Evolutionary conservation across 2,113 vertebrate genomes (phyloP).

Genomic region (Egretta garzetta): DNA sequence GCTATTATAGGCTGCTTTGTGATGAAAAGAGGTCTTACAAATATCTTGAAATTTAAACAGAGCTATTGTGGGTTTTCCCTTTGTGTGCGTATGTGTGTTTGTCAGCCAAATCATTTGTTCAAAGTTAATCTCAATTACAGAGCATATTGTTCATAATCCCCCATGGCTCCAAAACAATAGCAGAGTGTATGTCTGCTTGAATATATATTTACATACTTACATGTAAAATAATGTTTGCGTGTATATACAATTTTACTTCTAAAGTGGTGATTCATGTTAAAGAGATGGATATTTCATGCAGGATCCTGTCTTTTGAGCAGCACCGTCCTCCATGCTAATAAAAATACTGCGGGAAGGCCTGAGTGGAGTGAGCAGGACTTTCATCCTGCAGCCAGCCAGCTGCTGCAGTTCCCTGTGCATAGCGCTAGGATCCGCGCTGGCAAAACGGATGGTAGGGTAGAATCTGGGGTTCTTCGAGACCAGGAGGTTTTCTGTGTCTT

Average conservation of each 20-base stretch:
- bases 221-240: conserved; percentile 16
- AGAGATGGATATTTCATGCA: conserved; percentile 14
- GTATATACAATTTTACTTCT: conserved; percentile 36
- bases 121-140: conserved; percentile 69
- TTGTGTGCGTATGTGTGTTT: conserved; percentile 11
- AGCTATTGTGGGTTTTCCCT: conserved; percentile 22
- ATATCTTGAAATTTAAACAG: conserved; percentile 50
- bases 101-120: conserved; percentile 58
- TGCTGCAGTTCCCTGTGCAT: rapidly evolving
- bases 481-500: not conserved
- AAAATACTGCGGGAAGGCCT: not conserved
- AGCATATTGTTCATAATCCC: conserved; percentile 62
- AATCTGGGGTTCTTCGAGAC: not conserved
- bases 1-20: conserved; percentile 30
- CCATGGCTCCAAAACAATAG: conserved; percentile 45
- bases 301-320: not conserved
- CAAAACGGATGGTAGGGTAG: not conserved
- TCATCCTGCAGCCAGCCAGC: not conserved
- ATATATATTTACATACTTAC: conserved; percentile 51
- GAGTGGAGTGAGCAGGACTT: not conserved
- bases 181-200: conserved; percentile 7
- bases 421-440: not conserved
- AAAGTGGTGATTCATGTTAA: not conserved
- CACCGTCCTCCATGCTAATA: not conserved
- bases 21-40: conserved; percentile 52